Percentiles rank a stretch among this genome's conserved stretches.
Evolutionary conservation across 2,888 invertebrate genomes (phyloP).

Genomic region (Rhogogaster chlorosoma): DNA sequence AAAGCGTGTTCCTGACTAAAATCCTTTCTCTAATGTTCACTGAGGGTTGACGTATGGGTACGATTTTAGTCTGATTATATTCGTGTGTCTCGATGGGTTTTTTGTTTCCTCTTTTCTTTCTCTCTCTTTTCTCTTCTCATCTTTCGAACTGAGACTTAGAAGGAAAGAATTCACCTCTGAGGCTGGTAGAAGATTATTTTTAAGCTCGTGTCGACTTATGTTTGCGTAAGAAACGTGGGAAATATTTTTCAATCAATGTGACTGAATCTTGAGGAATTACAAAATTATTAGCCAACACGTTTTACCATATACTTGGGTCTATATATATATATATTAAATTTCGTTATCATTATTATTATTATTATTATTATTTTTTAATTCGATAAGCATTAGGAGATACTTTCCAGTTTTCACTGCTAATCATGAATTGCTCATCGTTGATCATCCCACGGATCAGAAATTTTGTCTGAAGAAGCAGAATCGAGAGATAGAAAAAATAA

Average conservation of each 20-base stretch:
- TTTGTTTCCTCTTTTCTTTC: not conserved
- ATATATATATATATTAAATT: not conserved
- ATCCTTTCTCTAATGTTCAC: constrained; percentile 38
- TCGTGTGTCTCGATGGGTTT: not conserved
- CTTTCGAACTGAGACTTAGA: not conserved
- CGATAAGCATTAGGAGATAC: not conserved
- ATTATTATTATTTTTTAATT: not conserved
- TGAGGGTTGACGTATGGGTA: constrained; percentile 28
- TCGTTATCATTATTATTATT: not conserved
- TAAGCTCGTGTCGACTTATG: not conserved
- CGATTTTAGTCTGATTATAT: constrained; percentile 3
- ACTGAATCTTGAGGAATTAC: not conserved
- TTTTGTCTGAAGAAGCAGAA: not conserved
- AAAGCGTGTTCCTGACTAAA: constrained; percentile 5
- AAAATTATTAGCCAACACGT: not conserved
- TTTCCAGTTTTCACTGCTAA: constrained; percentile 43
- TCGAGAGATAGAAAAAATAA: not conserved
- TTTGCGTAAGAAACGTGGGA: not conserved
- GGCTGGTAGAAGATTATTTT: not conserved
- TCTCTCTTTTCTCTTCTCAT: not conserved
- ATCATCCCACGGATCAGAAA: not conserved
- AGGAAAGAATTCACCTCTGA: constrained; percentile 9
- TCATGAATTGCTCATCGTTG: not conserved
- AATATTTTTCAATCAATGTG: not conserved
- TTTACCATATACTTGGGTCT: not conserved